Base-by-base conservation (phyloP, 2,113 vertebrate species). In the Dryoscopus gambensis region DNA sequence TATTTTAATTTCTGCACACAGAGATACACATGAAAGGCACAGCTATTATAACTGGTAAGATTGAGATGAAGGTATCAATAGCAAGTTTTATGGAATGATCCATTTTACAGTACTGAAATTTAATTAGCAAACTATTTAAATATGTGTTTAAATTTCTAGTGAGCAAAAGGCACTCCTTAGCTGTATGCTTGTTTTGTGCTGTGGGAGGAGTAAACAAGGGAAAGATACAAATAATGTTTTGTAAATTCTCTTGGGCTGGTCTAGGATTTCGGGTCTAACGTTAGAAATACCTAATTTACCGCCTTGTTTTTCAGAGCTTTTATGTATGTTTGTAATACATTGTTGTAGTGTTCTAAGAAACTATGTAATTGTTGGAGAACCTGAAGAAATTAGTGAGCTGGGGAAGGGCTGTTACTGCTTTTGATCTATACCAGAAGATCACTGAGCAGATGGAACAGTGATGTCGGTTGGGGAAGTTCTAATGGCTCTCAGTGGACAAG, bases 11-110 rank as follows among this genome's bases (percentile, higher is more conserved):
- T 83, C n/a, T 69, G 1, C 1, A 2, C 5, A 22, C 5, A 46
- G 1, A 30, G 22, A 24, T 2, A 8, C 6, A 31, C 1, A 14
- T 27, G 30, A 64, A 75, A n/a, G 1, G 2, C 23, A 47, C 22
- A 56, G 5, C 42, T 78, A 3, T 73, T 84, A 5, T 27, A 81
- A 56, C 24, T 44, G 24, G 22, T 40, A 63, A 84, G 86, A 67
- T 5, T 55, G 57, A 67, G 21, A 70, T 30, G 16, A 84, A 78
- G 40, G 24, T 47, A 62, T 55, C 33, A 18, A 17, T 30, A 56
- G 20, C 30, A 79, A n/a, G 9, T 85, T 71, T 64, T 91, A n/a
- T 27, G 25, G 40, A 79, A 76, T 47, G 33, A 21, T 83, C 42
- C 9, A 20, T 76, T 91, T 90, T 77, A 75, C 23, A 49, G 6